phyloP scores from a whole-genome alignment of 2,113 vertebrate species.

The Fregata magnificens region DNA sequence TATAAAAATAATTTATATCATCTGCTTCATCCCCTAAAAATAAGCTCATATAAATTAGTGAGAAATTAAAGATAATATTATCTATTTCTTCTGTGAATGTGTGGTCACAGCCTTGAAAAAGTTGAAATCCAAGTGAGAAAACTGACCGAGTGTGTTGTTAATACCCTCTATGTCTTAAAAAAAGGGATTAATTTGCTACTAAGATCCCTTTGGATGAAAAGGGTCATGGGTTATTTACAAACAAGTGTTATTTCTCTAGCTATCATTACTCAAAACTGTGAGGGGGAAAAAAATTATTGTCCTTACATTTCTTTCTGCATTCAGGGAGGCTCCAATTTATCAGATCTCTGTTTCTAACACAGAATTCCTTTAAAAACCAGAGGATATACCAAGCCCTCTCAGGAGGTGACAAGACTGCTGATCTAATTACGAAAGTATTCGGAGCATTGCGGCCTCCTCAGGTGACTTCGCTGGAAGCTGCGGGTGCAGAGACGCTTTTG shows the following conservation, averaged over 20 bases:
- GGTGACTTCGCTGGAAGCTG: background rate
- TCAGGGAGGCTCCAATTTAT: background rate
- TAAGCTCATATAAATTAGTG: background rate
- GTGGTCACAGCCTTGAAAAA: background rate
- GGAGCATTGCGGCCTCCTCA: background rate
- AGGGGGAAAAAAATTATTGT: background rate
- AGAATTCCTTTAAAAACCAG: conserved; percentile 10
- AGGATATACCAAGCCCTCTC: background rate
- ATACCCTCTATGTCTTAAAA: background rate
- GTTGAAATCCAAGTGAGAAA: background rate
- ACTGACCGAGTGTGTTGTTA: background rate
- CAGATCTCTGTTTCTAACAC: background rate
- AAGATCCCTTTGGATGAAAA: background rate
- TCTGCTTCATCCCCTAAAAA: background rate
- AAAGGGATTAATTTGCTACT: background rate
- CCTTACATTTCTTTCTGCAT: background rate
- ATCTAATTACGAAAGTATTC: conserved; percentile 14
- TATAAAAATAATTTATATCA: background rate
- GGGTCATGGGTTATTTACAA: background rate
- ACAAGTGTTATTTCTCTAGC: background rate
- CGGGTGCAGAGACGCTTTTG: background rate
- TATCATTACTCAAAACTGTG: background rate
- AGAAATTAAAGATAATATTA: background rate
- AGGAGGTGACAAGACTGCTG: background rate
- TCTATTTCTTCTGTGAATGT: background rate